phyloP scores from a whole-genome alignment of 2,888 invertebrate species.

The Lasioglossum marginatum region DNA sequence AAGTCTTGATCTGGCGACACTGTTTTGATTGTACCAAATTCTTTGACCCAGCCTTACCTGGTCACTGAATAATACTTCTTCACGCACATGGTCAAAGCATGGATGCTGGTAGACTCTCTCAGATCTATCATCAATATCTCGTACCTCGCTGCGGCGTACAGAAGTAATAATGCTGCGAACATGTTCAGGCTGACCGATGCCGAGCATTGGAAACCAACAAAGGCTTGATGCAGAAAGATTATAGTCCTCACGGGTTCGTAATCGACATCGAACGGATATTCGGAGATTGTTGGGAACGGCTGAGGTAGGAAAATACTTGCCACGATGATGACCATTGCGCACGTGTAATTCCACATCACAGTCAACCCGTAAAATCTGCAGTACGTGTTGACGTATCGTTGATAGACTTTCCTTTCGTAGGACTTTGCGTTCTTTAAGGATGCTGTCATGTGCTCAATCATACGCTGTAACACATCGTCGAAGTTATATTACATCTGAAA shows the following conservation, averaged over 20 bases:
- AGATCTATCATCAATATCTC: constrained; percentile 4
- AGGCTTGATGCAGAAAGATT: neutral
- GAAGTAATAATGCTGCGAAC: neutral
- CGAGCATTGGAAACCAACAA: neutral
- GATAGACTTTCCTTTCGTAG: neutral
- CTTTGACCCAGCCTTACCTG: neutral
- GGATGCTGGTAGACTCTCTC: neutral
- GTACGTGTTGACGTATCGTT: neutral
- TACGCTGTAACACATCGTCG: neutral
- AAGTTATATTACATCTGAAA: neutral
- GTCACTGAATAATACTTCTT: neutral
- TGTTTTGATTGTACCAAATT: too few species aligned
- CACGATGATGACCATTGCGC: accelerated
- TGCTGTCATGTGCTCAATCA: neutral
- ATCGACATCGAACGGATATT: constrained; percentile 21
- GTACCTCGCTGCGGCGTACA: neutral
- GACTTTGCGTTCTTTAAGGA: neutral
- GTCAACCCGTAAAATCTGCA: neutral
- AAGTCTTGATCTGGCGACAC: too few species aligned
- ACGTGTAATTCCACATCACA: neutral
- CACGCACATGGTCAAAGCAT: neutral
- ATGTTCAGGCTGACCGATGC: neutral
- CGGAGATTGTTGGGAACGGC: neutral
- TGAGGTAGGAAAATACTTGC: neutral
- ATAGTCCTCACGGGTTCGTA: neutral